These are phyloP conservation scores for Gymnocypris eckloni DNA, from an alignment of 2,797 vertebrate genomes.

Conservation along the genomic window DNA sequence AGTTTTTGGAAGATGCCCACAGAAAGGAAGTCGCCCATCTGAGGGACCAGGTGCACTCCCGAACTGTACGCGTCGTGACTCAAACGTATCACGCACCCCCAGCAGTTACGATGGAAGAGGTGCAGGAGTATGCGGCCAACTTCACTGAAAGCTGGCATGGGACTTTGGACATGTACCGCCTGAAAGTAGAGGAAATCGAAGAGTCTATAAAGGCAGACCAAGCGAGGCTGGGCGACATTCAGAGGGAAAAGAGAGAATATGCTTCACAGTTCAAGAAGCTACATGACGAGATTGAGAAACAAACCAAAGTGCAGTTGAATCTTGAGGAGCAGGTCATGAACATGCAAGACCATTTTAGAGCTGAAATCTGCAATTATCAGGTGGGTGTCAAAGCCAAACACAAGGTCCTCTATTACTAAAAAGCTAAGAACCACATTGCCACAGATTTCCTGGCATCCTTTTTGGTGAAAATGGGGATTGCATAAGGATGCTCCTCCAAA, in stretches of 20 bases:
- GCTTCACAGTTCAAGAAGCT: conserved; percentile 81
- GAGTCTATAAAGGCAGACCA: conserved; percentile 77
- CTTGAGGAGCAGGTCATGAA: conserved; percentile 84
- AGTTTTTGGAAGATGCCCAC: conserved; percentile 79
- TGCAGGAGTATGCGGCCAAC: conserved; percentile 80
- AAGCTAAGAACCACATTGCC: background rate
- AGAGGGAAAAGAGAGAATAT: conserved; percentile 82
- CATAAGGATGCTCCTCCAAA: background rate
- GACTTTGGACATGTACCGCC: conserved; percentile 84
- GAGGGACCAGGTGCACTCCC: conserved; percentile 73
- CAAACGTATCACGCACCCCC: conserved; percentile 69
- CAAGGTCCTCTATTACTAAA: background rate
- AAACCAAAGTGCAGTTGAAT: conserved; percentile 77
- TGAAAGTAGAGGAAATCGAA: conserved; percentile 86
- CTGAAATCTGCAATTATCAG: conserved; percentile 83
- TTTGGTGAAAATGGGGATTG: background rate
- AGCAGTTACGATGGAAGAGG: conserved; percentile 75
- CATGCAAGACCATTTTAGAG: conserved; percentile 80
- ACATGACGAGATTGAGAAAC: conserved; percentile 76
- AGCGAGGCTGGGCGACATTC: conserved; percentile 77
- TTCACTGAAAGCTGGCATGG: conserved; percentile 85
- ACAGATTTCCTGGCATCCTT: conserved; percentile 2
- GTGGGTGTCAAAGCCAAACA: conserved; percentile 69
- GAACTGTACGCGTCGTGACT: conserved; percentile 65
- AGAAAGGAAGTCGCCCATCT: conserved; percentile 74